A percentile compares a stretch with the other conserved stretches of the same genome.
These are phyloP conservation scores for Patiria pectinifera DNA, from an alignment of 53 echinoderm and acorn worm species.

Conservation along the genomic window DNA sequence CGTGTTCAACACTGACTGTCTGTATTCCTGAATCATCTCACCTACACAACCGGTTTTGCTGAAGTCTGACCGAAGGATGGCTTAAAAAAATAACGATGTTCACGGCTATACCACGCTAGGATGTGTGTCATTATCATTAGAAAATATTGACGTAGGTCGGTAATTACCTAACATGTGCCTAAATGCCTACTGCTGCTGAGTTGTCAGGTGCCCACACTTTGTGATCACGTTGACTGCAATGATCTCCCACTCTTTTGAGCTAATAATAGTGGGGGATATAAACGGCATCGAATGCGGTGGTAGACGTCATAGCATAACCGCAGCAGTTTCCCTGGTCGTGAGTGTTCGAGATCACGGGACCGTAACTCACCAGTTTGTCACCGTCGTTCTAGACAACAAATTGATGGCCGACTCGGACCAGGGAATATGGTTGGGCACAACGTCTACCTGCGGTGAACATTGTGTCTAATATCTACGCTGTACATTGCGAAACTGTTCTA, in stretches of 20 bases:
- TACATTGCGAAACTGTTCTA: too few relatives aligned
- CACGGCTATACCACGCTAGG: not conserved
- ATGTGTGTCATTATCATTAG: not conserved
- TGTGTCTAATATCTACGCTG: too few relatives aligned
- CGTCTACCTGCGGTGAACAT: too few relatives aligned
- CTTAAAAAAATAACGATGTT: not conserved
- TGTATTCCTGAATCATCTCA: not conserved
- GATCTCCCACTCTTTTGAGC: not conserved
- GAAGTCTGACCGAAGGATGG: not conserved
- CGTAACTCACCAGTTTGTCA: conserved; percentile 10
- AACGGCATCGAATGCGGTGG: not conserved
- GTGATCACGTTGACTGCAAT: not conserved
- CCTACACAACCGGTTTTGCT: not conserved
- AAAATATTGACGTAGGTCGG: conserved; percentile 1
- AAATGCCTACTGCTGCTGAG: not conserved
- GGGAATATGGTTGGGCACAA: too few relatives aligned
- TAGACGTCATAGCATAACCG: conserved; percentile 41
- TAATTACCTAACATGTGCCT: not conserved
- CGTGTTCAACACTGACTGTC: not conserved
- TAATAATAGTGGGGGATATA: not conserved
- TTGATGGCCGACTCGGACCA: not conserved
- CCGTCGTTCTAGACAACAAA: not conserved
- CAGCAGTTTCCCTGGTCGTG: conserved; percentile 19
- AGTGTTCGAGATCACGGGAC: conserved; percentile 5
- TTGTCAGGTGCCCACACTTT: not conserved